phyloP scores from a whole-genome alignment of 2,797 vertebrate species.

The Neosalanx taihuensis region DNA sequence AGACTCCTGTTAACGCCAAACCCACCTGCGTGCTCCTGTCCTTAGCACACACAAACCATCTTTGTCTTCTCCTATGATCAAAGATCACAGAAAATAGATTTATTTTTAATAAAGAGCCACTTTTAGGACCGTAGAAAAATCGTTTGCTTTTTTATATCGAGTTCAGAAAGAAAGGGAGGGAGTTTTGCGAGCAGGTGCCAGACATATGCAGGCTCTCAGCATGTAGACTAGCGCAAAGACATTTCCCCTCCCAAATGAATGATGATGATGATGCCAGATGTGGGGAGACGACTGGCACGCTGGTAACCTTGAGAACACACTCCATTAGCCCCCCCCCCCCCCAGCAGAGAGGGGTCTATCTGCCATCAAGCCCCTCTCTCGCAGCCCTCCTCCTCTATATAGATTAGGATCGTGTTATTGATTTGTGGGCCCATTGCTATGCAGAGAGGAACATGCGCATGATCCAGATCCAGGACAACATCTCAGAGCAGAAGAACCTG shows the following conservation, averaged over 20 bases:
- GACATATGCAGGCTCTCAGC: constrained; percentile 34
- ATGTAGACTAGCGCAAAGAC: constrained; percentile 29
- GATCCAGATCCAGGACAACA: constrained; percentile 99
- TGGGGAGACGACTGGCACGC: constrained; percentile 9
- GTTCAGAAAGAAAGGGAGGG: constrained; percentile 18
- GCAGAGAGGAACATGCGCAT: constrained; percentile 98
- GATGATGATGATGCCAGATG: constrained; percentile 50
- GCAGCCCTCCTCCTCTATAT: constrained; percentile 26
- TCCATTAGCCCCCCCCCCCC: constrained; percentile 47
- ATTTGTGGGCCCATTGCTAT: constrained; percentile 63
- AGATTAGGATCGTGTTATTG: constrained; percentile 66
- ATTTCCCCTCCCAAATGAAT: constrained; percentile 41
- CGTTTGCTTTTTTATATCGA: not conserved
- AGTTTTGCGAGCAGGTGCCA: constrained; percentile 18
- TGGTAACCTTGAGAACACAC: constrained; percentile 67
- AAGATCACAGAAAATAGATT: no score
- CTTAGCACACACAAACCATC: no score
- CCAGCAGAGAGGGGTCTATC: constrained; percentile 42
- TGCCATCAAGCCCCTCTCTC: constrained; percentile 53
- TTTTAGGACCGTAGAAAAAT: not conserved
- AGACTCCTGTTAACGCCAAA: not conserved
- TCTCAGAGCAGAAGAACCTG: constrained; percentile 95
- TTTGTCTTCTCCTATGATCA: no score
- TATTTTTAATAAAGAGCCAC: not conserved
- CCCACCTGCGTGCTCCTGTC: no score